These are phyloP conservation scores for Triplophysa rosa DNA, from an alignment of 2,113 vertebrate genomes.

Conservation along the genomic window DNA sequence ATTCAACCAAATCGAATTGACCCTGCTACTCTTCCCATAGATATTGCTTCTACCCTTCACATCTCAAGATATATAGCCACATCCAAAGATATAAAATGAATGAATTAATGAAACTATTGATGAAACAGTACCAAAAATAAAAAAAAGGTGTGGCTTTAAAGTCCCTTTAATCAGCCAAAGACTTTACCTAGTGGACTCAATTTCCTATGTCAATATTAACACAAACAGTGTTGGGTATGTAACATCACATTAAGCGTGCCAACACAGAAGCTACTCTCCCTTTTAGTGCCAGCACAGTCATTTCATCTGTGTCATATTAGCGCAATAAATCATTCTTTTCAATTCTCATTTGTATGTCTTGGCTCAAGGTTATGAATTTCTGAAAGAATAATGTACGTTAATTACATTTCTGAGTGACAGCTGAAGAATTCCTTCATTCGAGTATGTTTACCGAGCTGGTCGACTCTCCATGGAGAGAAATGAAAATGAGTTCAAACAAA, in stretches of 20 bases:
- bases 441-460: slow-evolving; percentile 62
- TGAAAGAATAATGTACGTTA: slow-evolving; percentile 59
- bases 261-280: slow-evolving; percentile 31
- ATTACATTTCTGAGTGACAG: slow-evolving; percentile 62
- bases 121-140: no score
- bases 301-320: slow-evolving; percentile 57
- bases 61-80: neutral
- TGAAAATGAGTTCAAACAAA: slow-evolving; percentile 62
- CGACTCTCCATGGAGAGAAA: slow-evolving; percentile 52
- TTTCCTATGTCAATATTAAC: slow-evolving; percentile 50
- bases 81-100: neutral
- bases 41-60: neutral
- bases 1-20: neutral
- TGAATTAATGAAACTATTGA: neutral
- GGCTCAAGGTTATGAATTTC: slow-evolving; percentile 62
- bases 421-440: slow-evolving; percentile 49
- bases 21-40: neutral
- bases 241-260: slow-evolving; percentile 38
- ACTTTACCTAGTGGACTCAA: slow-evolving; percentile 47
- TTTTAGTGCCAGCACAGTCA: slow-evolving; percentile 38
- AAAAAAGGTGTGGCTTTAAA: no score
- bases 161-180: slow-evolving; percentile 22
- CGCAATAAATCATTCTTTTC: slow-evolving; percentile 56
- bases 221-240: slow-evolving; percentile 35
- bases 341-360: slow-evolving; percentile 60